Conservation (phyloP, 2,888 invertebrate genomes). For the Epiperipatus broadwayi region DNA sequence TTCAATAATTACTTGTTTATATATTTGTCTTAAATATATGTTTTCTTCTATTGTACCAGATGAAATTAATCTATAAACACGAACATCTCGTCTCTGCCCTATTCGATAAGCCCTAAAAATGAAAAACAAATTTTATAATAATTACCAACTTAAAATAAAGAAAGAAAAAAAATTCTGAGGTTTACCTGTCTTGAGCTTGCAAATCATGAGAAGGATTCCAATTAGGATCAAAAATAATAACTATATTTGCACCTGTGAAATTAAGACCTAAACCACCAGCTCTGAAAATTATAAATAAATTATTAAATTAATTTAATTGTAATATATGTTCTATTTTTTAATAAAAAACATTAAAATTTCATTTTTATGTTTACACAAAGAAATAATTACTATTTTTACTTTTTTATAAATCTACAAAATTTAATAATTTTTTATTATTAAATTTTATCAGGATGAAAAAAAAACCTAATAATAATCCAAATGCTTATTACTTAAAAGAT, state of each 20-base stretch:
- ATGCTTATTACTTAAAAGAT: too few species aligned
- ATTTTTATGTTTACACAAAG: too few species aligned
- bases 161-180: conserved; percentile 17
- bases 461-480: too few species aligned
- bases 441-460: too few species aligned
- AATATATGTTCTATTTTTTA: too few species aligned
- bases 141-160: too few species aligned
- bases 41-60: conserved; percentile 28
- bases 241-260: conserved; percentile 27
- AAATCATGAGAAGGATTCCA: conserved; percentile 30
- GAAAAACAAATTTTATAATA: conserved; percentile 13
- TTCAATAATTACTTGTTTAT: conserved; percentile 30
- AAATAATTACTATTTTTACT: too few species aligned
- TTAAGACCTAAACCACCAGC: conserved; percentile 28
- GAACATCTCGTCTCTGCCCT: conserved; percentile 26
- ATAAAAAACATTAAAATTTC: too few species aligned
- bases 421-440: too few species aligned
- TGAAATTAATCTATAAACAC: conserved; percentile 24
- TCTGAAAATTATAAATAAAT: conserved; percentile 20
- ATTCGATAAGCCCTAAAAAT: conserved; percentile 27
- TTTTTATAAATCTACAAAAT: too few species aligned
- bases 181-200: conserved; percentile 29
- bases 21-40: conserved; percentile 27
- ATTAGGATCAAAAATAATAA: conserved; percentile 29
- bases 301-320: neutral